Base-by-base conservation (phyloP, 2,113 vertebrate species). In the Ariopsis seemanni region DNA sequence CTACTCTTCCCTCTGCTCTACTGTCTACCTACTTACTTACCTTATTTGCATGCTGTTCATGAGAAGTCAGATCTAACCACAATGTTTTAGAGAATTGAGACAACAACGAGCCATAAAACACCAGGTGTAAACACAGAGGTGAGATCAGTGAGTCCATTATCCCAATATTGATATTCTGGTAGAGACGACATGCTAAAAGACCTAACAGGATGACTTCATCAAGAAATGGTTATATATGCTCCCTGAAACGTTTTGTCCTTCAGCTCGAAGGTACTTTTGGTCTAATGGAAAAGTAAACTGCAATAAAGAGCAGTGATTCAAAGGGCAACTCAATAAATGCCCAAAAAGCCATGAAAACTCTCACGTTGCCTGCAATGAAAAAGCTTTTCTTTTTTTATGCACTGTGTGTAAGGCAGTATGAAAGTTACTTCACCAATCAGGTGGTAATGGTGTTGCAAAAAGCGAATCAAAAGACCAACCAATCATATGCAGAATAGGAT, bases 261-360 rank as follows among this genome's bases (percentile, higher is more conserved):
- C 48, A 60, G 58, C 52, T 65, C 80, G 27, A 83, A 72, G 55
- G 69, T 60, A 71, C 42, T 89, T 55, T 34, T 67, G 27, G 48
- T 55, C 86, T 91, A 91, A 91, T 90, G 84, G 87, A 91, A 89
- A 84, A 82, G 86, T 84, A 89, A 87, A 87, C 87, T 82, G 82
- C 84, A 88, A 86, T 90, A 89, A 90, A 85, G 86, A 88, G 75
- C 77, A 63, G 27, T 77, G 48, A 81, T 69, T 71, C 27, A 65
- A 90, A 87, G 84, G 82, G 75, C 88, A 90, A 80, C 67, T 85
- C 86, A 67, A 90, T 88, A 83, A 90, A 84, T 52, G 75, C 48
- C 27, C 18, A 34, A n/a, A 67, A 71, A 85, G 63, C 85, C 65
- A 84, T 60, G 81, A 85, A 89, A 91, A 55, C 83, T 62, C 55